Base-by-base conservation (phyloP, 1,140 invertebrate genomes). In the Coelopa frigida region DNA sequence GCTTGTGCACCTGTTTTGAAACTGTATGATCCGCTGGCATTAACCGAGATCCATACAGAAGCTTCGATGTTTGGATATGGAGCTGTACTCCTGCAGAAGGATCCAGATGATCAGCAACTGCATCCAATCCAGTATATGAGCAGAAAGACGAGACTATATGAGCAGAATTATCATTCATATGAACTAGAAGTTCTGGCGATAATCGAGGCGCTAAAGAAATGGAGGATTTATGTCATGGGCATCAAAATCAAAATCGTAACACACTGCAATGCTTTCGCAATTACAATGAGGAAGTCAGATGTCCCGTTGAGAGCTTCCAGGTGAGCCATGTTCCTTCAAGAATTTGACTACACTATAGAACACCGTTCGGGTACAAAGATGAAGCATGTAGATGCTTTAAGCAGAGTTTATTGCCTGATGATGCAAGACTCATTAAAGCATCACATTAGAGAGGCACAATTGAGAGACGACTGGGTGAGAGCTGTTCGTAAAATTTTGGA, bases 201-300 rank as follows among this genome's bases (percentile, higher is more conserved):
- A 5, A 38, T 60, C 8, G 33, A 50, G 22, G 52, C 47, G 10
- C 17, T 61, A 12, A 53, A 51, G 31, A 53, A 55, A 26, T 58
- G 53, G 33, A 46, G 52, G 46, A 49, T 60, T 20, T 77, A 72
- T 54, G 53, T 77, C n/a, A 52, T 67, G 26, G 64, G 64, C 27
- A 66, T 46, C 5, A 31, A 59, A 21, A 69, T 71, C 43, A 59
- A 66, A 38, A 64, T 75, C 11, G 51, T 59, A 20, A 59, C 51
- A 2, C 57, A 56, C 47, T 63, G 56, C 29, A 43, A 51, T 20
- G 32, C 38, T 2, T 42, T 51, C 20, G 17, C 26, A 2, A n/a
- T n/a, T n/a, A n/a, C n/a, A n/a, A n/a, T n/a, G n/a, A n/a, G n/a
- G n/a, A n/a, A n/a, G n/a, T n/a, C n/a, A n/a, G n/a, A n/a, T n/a